Evolutionary conservation across 2,888 invertebrate genomes (phyloP).

Genomic region (Andrena minutula): DNA sequence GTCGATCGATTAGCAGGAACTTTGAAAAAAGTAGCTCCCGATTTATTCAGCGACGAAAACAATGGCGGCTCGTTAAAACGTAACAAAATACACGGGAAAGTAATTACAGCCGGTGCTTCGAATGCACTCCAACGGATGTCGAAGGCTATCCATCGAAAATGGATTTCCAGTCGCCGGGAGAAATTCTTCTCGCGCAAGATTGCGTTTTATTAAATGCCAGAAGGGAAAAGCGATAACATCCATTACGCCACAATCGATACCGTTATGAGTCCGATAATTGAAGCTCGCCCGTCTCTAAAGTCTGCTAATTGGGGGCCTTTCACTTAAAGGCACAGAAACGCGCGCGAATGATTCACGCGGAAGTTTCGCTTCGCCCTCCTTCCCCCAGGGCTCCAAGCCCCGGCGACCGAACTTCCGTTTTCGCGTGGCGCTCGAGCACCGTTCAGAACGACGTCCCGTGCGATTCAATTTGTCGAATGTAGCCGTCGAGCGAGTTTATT

Average conservation of each 20-base stretch:
- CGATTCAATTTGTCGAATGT: conserved; percentile 48
- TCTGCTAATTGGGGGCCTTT: conserved; percentile 57
- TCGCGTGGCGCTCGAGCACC: background rate
- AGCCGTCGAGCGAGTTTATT: conserved; percentile 53
- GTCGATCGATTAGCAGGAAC: too few relatives aligned
- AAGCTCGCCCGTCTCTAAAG: conserved; percentile 38
- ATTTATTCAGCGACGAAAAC: background rate
- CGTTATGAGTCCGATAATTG: conserved; percentile 65
- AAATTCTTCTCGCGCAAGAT: conserved; percentile 56
- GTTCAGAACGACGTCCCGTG: conserved; percentile 23
- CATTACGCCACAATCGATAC: conserved; percentile 53
- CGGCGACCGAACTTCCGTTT: conserved; percentile 20
- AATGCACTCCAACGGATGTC: background rate
- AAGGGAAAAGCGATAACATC: conserved; percentile 49
- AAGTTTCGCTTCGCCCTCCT: conserved; percentile 22
- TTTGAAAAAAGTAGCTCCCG: background rate
- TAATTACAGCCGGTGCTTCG: conserved; percentile 18
- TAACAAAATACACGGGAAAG: background rate
- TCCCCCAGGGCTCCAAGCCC: background rate
- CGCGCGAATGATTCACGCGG: conserved; percentile 39
- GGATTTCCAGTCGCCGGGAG: conserved; percentile 18
- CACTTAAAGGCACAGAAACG: conserved; percentile 29
- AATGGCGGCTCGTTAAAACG: background rate
- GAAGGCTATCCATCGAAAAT: conserved; percentile 26
- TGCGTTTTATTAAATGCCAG: conserved; percentile 58